Evolutionary conservation across 1,140 invertebrate genomes (phyloP).

Genomic region (Batillaria attramentaria): DNA sequence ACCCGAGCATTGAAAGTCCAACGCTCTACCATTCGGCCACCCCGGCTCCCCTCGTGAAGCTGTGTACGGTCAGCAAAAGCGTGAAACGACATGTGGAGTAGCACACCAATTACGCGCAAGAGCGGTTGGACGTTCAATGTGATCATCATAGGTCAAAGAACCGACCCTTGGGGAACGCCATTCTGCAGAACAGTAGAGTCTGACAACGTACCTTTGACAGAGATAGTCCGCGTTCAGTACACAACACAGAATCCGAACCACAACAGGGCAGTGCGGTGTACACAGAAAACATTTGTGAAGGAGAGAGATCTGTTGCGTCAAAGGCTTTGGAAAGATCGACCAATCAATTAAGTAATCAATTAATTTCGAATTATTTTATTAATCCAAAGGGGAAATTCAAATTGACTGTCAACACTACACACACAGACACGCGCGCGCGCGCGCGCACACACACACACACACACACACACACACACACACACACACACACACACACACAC

Average conservation of each 20-base stretch:
- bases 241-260: no score
- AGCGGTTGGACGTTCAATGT: neutral
- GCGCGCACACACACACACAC: no score
- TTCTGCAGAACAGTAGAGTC: neutral
- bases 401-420: no score
- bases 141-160: no score
- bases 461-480: conserved; percentile 2
- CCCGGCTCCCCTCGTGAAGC: neutral
- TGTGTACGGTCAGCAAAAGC: neutral
- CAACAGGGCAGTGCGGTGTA: no score
- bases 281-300: no score
- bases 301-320: no score
- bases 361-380: no score
- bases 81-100: neutral
- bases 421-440: no score
- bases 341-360: no score
- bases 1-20: neutral
- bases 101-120: neutral
- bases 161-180: neutral
- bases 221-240: neutral
- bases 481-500: conserved; percentile 2
- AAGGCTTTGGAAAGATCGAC: no score
- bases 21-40: neutral
- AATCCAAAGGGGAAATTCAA: no score
- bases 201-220: neutral